phyloP scores from a whole-genome alignment of 2,113 vertebrate species.

The Bujurquina vittata region DNA sequence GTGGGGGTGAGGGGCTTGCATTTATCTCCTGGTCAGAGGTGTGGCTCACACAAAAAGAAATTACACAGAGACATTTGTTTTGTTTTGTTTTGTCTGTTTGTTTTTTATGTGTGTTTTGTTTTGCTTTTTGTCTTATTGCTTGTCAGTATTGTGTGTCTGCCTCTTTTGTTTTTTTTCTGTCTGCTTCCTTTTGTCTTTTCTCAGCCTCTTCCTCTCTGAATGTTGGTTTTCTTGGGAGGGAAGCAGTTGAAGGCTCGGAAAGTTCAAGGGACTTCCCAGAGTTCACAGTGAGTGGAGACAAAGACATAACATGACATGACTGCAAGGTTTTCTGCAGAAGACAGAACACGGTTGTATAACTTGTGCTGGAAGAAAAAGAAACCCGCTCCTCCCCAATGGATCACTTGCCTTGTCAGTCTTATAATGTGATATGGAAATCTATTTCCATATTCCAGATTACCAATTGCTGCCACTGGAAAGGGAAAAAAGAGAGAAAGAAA shows the following conservation, averaged over 20 bases:
- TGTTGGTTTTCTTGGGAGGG: slow-evolving; percentile 57
- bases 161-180: slow-evolving; percentile 7
- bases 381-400: slow-evolving; percentile 24
- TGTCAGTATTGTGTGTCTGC: slow-evolving; percentile 27
- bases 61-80: neutral
- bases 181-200: slow-evolving; percentile 22
- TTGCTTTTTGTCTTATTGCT: neutral
- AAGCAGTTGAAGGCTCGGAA: slow-evolving; percentile 41
- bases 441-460: neutral
- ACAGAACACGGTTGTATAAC: slow-evolving; percentile 47
- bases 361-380: slow-evolving; percentile 59
- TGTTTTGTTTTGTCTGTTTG: neutral
- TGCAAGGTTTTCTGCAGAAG: slow-evolving; percentile 16
- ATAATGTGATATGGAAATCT: neutral
- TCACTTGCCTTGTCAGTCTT: slow-evolving; percentile 9
- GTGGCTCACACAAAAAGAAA: neutral
- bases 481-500: neutral
- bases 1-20: slow-evolving; percentile 7
- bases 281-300: slow-evolving; percentile 66
- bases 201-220: slow-evolving; percentile 28
- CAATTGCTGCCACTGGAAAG: neutral
- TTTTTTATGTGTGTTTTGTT: neutral
- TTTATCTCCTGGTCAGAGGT: slow-evolving; percentile 59
- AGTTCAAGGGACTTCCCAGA: slow-evolving; percentile 82
- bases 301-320: slow-evolving; percentile 31